These are phyloP conservation scores for Dromaius novaehollandiae DNA, from an alignment of 2,113 vertebrate genomes.

Conservation along the genomic window DNA sequence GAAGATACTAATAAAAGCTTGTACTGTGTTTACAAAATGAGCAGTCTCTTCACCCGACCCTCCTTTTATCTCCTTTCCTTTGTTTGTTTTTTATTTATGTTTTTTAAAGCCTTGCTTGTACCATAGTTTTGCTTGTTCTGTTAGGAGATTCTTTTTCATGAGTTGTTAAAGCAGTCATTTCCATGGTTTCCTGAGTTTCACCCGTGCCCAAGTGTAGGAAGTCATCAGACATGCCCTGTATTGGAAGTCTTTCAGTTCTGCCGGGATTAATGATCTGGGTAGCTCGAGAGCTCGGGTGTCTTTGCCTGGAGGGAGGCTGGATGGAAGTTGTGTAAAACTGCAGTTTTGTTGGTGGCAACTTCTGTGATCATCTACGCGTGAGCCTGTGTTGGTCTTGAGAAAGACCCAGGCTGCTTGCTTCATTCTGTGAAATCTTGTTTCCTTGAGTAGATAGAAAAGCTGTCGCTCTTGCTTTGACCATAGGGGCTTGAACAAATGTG, in stretches of 20 bases:
- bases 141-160: not conserved
- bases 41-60: not conserved
- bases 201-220: not conserved
- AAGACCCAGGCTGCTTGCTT: not conserved
- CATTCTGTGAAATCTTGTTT: not conserved
- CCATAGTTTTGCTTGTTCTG: not conserved
- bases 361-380: not conserved
- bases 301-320: not conserved
- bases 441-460: not conserved
- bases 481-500: not conserved
- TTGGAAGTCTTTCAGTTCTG: too few relatives aligned
- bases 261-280: not conserved
- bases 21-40: accelerated
- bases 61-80: not conserved
- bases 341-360: not conserved
- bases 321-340: not conserved
- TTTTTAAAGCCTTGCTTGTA: not conserved
- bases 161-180: not conserved
- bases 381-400: not conserved
- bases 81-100: not conserved
- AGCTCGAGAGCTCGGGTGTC: not conserved
- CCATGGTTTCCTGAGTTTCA: not conserved
- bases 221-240: too few relatives aligned
- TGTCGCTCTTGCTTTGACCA: not conserved
- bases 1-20: not conserved